Base-by-base conservation (phyloP, 2,888 invertebrate species). In the Andrena marginata region DNA sequence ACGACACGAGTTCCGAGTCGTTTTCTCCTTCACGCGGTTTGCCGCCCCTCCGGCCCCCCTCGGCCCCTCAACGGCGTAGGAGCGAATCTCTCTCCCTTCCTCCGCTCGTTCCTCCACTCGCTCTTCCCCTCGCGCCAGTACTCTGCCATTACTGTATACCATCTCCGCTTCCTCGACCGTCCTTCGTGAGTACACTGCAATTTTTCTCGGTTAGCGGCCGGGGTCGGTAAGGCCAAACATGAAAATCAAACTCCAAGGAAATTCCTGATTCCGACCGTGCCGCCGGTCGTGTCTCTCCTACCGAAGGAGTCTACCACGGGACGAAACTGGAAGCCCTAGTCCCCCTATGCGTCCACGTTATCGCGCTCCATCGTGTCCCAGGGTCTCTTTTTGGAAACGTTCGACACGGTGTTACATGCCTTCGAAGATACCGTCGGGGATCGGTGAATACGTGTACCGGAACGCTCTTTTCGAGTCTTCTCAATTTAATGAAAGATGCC, bases 1-100 rank as follows among this genome's bases (percentile, higher is more conserved):
- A 88, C 85, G 88, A 86, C 88, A 86, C 85, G 83, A 88, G 90
- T 87, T 88, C 84, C 81, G 87, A 90, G 86, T 87, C 88, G 87
- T 88, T 89, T 86, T 85, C 82, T 87, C 88, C 88, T 82, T 86
- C 86, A 51, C 84, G 78, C 81, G 80, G 73, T 76, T 81, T 67
- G 48, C 74, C 77, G 56, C 75, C 63, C 56, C 56, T 54, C 10
- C 65, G 31, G 0, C 35, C 29, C 2, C 54, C 7, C n/a, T n/a
- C 1, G 26, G 16, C 7, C 54, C 29, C 23, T 49, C 42, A 42
- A 42, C 42, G 0, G 16, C 42, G 42, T 5, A 42, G 42, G 42
- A 42, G 13, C 42, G 42, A 42, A 16, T 26, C 31, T 42, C 8
- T 59, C 60, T 63, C 64, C 54, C 67, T 74, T 23, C 74, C 42